phyloP scores from a whole-genome alignment of 1,140 invertebrate genomes.

The Drosophila virilis region DNA sequence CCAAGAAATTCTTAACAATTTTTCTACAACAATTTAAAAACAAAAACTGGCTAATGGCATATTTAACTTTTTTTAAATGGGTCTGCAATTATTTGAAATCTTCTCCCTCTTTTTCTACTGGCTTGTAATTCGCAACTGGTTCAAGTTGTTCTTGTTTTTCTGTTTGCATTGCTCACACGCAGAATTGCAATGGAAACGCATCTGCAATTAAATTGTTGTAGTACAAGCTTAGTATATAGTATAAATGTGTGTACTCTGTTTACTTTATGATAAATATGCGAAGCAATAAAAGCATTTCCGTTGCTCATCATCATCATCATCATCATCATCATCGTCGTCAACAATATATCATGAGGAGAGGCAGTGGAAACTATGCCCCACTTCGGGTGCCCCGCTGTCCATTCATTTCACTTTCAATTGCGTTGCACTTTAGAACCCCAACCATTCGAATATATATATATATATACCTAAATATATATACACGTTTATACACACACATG shows the following conservation, averaged over 20 bases:
- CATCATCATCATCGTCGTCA: slow-evolving; percentile 7
- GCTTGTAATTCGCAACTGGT: slow-evolving; percentile 5
- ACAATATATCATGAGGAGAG: neutral
- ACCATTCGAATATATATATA: neutral
- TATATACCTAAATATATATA: slow-evolving; percentile 7
- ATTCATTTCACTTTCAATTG: slow-evolving; percentile 72
- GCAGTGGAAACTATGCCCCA: neutral
- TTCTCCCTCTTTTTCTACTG: neutral
- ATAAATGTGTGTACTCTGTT: slow-evolving; percentile 7
- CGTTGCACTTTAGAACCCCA: slow-evolving; percentile 50
- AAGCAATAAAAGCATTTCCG: slow-evolving; percentile 70
- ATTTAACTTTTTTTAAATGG: no score
- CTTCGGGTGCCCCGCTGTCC: neutral
- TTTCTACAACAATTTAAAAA: no score
- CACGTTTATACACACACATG: neutral
- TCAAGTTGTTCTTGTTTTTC: neutral
- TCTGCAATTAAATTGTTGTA: slow-evolving; percentile 40
- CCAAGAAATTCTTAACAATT: no score
- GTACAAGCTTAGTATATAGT: neutral
- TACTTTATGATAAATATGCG: slow-evolving; percentile 60
- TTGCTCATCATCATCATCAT: slow-evolving; percentile 38
- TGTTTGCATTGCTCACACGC: slow-evolving; percentile 21
- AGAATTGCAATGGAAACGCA: slow-evolving; percentile 13
- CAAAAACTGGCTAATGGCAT: no score
- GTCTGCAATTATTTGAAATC: no score